Evolutionary conservation across 2,113 vertebrate species (phyloP), one percentile per base, ranked within the genome.

Genomic region (Nothobranchius kuhntae): DNA sequence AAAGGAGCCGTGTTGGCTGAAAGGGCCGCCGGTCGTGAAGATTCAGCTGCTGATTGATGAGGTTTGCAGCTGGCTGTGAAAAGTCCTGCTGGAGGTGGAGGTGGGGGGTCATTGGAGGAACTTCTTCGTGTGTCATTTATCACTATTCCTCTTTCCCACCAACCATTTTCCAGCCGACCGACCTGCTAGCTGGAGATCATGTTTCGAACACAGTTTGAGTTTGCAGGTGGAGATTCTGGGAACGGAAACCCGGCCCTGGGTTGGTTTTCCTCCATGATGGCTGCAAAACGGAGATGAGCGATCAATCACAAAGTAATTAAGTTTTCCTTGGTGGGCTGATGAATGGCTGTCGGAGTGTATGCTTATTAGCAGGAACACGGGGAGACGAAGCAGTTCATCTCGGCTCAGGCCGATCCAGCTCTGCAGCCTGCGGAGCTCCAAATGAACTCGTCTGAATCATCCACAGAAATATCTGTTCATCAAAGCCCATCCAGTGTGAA

Each of bases 81-180:
- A 82, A 66, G 77, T 26, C 46, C 42, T 7, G 58, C 71, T 83
- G 6, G 1, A 72, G 44, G 53, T 56, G 66, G 61, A 68, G 67
- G 70, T 77, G 58, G 24, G 50, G 71, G 77, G 73, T 80, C 70
- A 87, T 90, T 90, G 83, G 88, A 84, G 82, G 87, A 89, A 87
- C 86, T 63, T 83, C 86, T 88, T 84, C 87, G 73, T 70, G 61
- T 73, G 81, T 69, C 84, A 93, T 94, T 89, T 82, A 92, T 94
- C 87, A 92, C 79, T 13, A 51, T 24, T 38, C 67, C 73, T 62
- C 57, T 82, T 65, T 58, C 59, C 67, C 69, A 44, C 42, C 35
- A 26, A 78, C 70, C 67, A 73, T 53, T 61, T 30, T 53, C 13
- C 61, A 6, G 13, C 53, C 40, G 9, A 30, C 53, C 74, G 26